Percentiles rank a stretch among this genome's conserved stretches.
Conservation (phyloP, 2,113 vertebrate species). For the Polypterus bichir region DNA sequence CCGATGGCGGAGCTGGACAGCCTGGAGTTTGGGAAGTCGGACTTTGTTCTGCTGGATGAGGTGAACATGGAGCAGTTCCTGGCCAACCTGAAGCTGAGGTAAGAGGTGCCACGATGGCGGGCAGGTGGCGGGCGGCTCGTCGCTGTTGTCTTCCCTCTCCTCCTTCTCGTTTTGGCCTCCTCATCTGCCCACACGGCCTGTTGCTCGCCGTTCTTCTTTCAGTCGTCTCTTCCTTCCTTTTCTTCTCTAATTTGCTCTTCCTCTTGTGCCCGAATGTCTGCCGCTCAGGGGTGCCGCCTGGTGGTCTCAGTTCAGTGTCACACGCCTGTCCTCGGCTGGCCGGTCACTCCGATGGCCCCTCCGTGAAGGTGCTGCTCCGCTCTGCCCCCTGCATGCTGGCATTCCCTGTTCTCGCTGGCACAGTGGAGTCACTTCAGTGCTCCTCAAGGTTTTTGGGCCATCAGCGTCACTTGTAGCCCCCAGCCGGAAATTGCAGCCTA, state of each 20-base stretch:
- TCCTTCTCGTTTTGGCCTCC: not conserved
- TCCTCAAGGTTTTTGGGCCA: not conserved
- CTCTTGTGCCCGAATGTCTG: too few species aligned
- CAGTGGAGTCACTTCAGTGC: not conserved
- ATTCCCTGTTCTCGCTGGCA: not conserved
- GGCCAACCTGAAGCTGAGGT: constrained; percentile 80
- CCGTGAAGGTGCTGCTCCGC: not conserved
- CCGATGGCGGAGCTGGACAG: constrained; percentile 76
- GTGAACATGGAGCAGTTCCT: constrained; percentile 85
- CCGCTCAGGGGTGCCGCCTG: too few species aligned
- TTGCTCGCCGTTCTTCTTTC: not conserved
- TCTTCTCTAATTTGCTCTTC: too few species aligned
- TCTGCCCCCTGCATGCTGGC: not conserved
- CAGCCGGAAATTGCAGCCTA: too few species aligned
- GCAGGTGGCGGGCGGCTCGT: not conserved
- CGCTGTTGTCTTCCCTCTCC: not conserved
- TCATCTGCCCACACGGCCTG: not conserved
- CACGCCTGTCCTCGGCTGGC: too few species aligned
- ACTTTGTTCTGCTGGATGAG: constrained; percentile 83
- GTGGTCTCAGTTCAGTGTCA: too few species aligned
- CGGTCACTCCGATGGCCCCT: too few species aligned
- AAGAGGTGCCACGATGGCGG: constrained; percentile 17
- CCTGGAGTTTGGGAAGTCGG: constrained; percentile 72
- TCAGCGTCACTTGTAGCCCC: not conserved
- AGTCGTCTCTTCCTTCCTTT: too few species aligned